Base-by-base conservation (phyloP, 2,797 vertebrate genomes). In the Dermochelys coriacea region DNA sequence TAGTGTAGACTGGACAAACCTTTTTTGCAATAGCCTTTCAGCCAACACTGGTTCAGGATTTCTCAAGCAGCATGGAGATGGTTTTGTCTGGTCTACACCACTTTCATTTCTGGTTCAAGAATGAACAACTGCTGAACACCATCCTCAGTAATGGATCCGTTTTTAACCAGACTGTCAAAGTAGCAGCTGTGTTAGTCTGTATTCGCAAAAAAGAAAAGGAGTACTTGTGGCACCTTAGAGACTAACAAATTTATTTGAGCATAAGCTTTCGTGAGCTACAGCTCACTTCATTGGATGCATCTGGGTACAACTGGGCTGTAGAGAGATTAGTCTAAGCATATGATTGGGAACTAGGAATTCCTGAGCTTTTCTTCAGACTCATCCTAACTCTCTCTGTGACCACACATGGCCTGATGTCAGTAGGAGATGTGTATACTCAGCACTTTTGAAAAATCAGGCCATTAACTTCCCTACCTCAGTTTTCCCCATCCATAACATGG, bases 311-410 rank as follows among this genome's bases (percentile, higher is more conserved):
- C n/a, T n/a, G 80, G 18, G 86, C 86, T 3, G 10, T 0, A 21
- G 45, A 47, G 29, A 90, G 45, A 15, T 11, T 3, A 29, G n/a
- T 6, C 61, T 84, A 80, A 45, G 0, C 37, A 25, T 23, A 5
- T 0, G 18, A 47, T 8, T 55, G 1, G 0, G 4, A 68, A 68
- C 15, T 4, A 45, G 0, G 6, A 93, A 37, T 50, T n/a, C 5
- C 4, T 0, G 0, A 82, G 74, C 1, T 4, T 18, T 1, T 34
- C 9, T 29, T 12, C 10, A 51, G 12, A 49, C 37, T 10, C 75
- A 68, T 68, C 80, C 51, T 10, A 80, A 87, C 15, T 64, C 34
- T 64, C 23, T 61, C 84, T 12, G 64, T 51, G 83, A 80, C 47
- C 47, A 5, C 31, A 55, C 55, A 47, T 51, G 4, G 80, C 45